Evolutionary conservation across 2,797 vertebrate genomes (phyloP).

Genomic region (Manis pentadactyla): DNA sequence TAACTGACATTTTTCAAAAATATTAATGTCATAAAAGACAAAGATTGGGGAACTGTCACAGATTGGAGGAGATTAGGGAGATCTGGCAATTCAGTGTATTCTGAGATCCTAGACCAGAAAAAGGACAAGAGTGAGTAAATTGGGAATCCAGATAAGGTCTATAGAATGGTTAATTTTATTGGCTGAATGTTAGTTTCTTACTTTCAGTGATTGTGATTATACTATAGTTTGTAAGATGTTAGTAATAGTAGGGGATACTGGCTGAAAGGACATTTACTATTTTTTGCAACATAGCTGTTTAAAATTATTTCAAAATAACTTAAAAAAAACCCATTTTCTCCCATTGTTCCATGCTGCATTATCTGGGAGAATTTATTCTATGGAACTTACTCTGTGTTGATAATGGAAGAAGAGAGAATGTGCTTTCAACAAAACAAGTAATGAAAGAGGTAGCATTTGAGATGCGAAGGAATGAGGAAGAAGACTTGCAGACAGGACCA

Average conservation of each 20-base stretch:
- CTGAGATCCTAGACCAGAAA: not conserved
- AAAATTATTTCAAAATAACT: not conserved
- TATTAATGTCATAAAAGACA: not conserved
- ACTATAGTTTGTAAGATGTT: not conserved
- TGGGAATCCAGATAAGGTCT: not conserved
- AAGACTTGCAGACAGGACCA: not conserved
- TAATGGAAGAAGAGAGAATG: not conserved
- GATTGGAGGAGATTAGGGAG: not conserved
- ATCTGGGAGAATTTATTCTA: too few relatives aligned
- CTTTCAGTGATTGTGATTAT: conserved; percentile 17
- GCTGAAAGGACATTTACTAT: not conserved
- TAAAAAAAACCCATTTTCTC: not conserved
- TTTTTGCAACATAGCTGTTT: conserved; percentile 13
- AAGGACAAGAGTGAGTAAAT: not conserved
- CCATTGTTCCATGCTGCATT: too few relatives aligned
- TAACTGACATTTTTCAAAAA: not conserved
- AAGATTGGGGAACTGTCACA: not conserved
- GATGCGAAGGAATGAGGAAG: not conserved
- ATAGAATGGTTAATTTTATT: not conserved
- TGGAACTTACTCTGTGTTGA: not conserved
- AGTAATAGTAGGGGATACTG: not conserved
- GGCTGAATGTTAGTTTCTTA: not conserved
- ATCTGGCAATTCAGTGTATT: not conserved
- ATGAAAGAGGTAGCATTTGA: not conserved
- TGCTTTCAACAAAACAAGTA: not conserved